Percentiles rank a stretch among this genome's conserved stretches.
These are phyloP conservation scores for Drosophila saltans DNA, from an alignment of 1,140 invertebrate species.

Conservation along the genomic window DNA sequence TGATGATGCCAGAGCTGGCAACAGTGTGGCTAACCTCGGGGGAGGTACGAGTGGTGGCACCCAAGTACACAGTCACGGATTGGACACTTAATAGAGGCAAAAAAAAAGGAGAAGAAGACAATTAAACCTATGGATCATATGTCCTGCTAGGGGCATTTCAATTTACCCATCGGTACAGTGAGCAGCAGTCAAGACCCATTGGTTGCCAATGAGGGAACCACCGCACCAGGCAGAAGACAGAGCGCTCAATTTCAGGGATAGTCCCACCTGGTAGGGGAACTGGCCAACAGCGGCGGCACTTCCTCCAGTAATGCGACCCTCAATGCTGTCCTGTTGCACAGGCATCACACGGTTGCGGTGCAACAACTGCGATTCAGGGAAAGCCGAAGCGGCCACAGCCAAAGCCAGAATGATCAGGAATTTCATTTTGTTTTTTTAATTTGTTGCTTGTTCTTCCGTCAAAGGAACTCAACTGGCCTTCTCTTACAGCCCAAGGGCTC, in stretches of 20 bases:
- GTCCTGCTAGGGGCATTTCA: not conserved
- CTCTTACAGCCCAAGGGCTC: not conserved
- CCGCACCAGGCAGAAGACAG: slow-evolving; percentile 83
- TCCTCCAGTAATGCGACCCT: slow-evolving; percentile 80
- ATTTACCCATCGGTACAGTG: slow-evolving; percentile 65
- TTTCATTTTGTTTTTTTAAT: slow-evolving; percentile 53
- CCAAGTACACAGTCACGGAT: slow-evolving; percentile 68
- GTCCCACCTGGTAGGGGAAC: slow-evolving; percentile 82
- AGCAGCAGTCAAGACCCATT: slow-evolving; percentile 64
- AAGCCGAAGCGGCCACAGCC: slow-evolving; percentile 60
- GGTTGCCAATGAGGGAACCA: slow-evolving; percentile 84
- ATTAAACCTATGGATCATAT: too few species aligned
- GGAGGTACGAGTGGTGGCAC: slow-evolving; percentile 60
- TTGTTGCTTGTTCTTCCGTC: slow-evolving; percentile 50
- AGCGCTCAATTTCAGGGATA: slow-evolving; percentile 59
- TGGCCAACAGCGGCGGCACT: slow-evolving; percentile 59
- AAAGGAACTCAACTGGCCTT: slow-evolving; percentile 58
- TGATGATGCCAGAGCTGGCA: slow-evolving; percentile 27
- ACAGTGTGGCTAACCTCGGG: slow-evolving; percentile 48
- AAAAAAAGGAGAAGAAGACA: not conserved
- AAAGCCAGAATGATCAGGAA: slow-evolving; percentile 71
- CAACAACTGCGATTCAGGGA: slow-evolving; percentile 47
- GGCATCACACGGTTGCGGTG: slow-evolving; percentile 53
- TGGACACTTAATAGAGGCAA: slow-evolving; percentile 23
- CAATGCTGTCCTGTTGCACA: slow-evolving; percentile 43